Conservation (phyloP, 1,140 invertebrate genomes). For the Notospermus geniculatus region DNA sequence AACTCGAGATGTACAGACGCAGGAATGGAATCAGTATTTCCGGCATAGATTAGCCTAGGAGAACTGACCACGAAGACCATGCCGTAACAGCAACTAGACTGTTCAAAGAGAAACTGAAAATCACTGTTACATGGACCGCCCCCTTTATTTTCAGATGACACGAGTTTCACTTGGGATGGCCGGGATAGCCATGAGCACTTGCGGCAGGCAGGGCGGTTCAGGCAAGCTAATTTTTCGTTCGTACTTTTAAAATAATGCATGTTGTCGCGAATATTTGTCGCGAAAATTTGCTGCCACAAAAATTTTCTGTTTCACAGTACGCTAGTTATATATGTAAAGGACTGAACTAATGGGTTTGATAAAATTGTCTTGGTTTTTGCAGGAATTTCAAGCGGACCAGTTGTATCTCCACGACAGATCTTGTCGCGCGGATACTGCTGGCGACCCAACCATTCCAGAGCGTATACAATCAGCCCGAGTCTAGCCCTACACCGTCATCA, state of each 20-base stretch:
- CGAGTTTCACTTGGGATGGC: constrained; percentile 94
- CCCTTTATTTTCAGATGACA: constrained; percentile 77
- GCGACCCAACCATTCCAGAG: constrained; percentile 88
- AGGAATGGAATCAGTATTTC: no score
- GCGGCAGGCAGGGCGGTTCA: constrained; percentile 57
- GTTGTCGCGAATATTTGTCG: background rate
- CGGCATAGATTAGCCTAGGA: no score
- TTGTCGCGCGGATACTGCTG: constrained; percentile 93
- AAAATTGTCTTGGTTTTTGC: no score
- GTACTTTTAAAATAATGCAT: constrained; percentile 6
- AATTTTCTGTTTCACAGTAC: no score
- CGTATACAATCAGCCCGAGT: constrained; percentile 56
- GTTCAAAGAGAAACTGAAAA: no score
- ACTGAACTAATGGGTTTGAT: no score
- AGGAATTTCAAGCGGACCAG: constrained; percentile 76
- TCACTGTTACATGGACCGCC: background rate
- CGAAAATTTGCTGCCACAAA: no score
- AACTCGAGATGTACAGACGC: no score
- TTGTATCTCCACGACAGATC: constrained; percentile 95
- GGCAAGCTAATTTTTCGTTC: constrained; percentile 38
- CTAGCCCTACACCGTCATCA: constrained; percentile 2
- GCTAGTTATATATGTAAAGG: no score
- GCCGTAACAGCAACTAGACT: background rate
- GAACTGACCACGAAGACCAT: no score
- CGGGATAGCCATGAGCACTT: constrained; percentile 89